phyloP scores from a whole-genome alignment of 1,140 invertebrate species.

The Drosophila yakuba region DNA sequence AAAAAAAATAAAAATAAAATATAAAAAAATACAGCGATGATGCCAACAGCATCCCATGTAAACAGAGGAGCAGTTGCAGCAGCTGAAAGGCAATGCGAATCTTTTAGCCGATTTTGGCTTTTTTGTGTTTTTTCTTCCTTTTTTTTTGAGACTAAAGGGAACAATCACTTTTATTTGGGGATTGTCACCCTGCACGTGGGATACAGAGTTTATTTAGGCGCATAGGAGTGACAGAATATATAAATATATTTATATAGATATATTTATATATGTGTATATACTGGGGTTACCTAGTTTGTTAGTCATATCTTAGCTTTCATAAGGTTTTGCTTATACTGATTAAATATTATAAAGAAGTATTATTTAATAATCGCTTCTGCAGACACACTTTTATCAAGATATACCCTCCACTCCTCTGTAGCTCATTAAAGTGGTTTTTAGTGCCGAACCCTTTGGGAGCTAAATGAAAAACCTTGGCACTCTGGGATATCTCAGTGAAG shows the following conservation, averaged over 20 bases:
- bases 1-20: background rate
- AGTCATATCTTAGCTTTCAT: too few relatives aligned
- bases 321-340: too few relatives aligned
- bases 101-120: slow-evolving; percentile 42
- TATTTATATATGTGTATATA: too few relatives aligned
- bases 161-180: slow-evolving; percentile 81
- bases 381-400: background rate
- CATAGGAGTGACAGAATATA: too few relatives aligned
- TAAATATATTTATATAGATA: too few relatives aligned
- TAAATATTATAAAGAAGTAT: too few relatives aligned
- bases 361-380: background rate
- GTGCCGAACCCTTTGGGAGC: slow-evolving; percentile 34
- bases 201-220: background rate
- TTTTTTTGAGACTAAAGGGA: slow-evolving; percentile 51
- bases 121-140: slow-evolving; percentile 19
- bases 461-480: slow-evolving; percentile 73
- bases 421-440: background rate
- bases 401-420: background rate
- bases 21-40: slow-evolving; percentile 5
- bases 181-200: slow-evolving; percentile 57
- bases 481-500: slow-evolving; percentile 50
- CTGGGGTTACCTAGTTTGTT: too few relatives aligned
- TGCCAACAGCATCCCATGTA: slow-evolving; percentile 66
- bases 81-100: slow-evolving; percentile 67
- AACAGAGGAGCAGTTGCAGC: slow-evolving; percentile 62